Evolutionary conservation across 2,797 vertebrate genomes (phyloP), one percentile per base, ranked within the genome.

Genomic region (Coregonus sp.): DNA sequence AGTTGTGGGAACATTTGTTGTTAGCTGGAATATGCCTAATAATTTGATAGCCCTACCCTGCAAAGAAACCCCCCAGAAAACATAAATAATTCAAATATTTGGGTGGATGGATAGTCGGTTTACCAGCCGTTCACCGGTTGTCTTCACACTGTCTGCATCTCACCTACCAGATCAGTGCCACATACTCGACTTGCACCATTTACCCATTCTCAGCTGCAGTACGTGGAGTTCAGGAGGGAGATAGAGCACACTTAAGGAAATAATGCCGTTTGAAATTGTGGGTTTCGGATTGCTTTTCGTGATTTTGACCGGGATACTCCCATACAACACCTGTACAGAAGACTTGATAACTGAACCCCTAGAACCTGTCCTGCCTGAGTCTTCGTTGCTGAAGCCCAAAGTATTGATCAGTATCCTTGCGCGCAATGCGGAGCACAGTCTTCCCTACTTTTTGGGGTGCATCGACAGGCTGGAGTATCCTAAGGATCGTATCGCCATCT

Each of bases 401-500:
- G 93, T 96, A 67, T 82, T 96, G 12, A 85, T 96, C 72, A 91
- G 91, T 52, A 63, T 96, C 73, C 88, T 96, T 2, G 94, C 95
- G 70, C 92, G 95, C 76, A 96, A 97, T 82, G 89, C 94, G 0
- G 95, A 93, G 15, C 94, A 92, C 89, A 81, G 94, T 59, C 91
- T 96, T 80, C 95, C 96, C 0, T 89, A 87, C 76, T 92, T 90
- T 83, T 92, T 96, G 68, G 94, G 94, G 87, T 96, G 95, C 85
- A 84, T 96, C 81, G 96, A 96, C 84, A 89, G 95, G 78, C 89
- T 96, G 86, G 91, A 91, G 70, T 95, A 96, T 86, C 95, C 95
- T 59, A 96, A 96, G 90, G 84, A 86, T 77, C 85, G 94, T 75
- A 91, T 95, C 75, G 91, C 92, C 56, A 83, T 96, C 80, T 96